Evolutionary conservation across 1,140 invertebrate genomes (phyloP), one percentile per base, ranked within the genome.

Genomic region (Camponotus floridanus): DNA sequence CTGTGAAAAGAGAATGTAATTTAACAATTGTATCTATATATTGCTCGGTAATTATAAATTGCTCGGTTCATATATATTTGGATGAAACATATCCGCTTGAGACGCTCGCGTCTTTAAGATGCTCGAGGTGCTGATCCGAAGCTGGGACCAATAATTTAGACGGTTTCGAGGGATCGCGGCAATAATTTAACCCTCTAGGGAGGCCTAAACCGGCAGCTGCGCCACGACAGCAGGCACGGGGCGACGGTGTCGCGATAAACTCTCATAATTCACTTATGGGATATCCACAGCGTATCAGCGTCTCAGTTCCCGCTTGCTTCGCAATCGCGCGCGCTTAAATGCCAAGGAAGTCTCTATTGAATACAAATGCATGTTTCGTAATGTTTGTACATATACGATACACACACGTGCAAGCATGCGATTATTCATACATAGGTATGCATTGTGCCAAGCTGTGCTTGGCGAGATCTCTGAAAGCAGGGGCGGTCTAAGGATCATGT

Each of bases 241-340:
- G 76, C 88, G 86, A 85, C 89, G 65, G 85, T 90, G 89, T 90
- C 88, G 85, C 79, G 86, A 89, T 91, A 89, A 91, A 91, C 90
- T 91, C 90, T 91, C 87, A 83, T 91, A 91, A 91, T 91, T 91
- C 87, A 91, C 90, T 91, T 89, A 89, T 26, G 78, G 87, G 71
- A 89, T 89, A 89, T 89, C 76, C 76, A 70, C 65, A 45, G 8
- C 73, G 51, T 88, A 86, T 86, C 86, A 73, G 80, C 87, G 42
- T 83, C 68, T 83, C 79, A 48, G 68, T 13, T 26, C 55, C 57
- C 68, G 79, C 33, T 71, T 18, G 26, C 26, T 33, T 31, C 67
- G 51, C 76, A 80, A 31, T 74, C 65, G 70, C 71, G 45, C 81
- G 76, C 65, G 78, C 42, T 86, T 80, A 71, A 88, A 71, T 71